Percentiles rank a stretch among this genome's conserved stretches.
Evolutionary conservation across 2,113 vertebrate species (phyloP).

Genomic region (Rousettus leschenaultii): DNA sequence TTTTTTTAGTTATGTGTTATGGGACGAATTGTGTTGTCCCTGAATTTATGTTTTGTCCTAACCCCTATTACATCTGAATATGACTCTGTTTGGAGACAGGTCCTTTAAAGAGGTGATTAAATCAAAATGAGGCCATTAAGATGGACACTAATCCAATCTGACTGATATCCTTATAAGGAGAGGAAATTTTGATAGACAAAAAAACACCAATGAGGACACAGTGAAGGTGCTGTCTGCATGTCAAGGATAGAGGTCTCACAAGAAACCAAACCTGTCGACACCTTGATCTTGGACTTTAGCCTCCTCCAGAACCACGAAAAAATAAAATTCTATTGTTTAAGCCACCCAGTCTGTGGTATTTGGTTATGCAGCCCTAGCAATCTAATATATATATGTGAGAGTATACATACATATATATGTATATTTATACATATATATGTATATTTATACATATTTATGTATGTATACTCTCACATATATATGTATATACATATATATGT

Average conservation of each 20-base stretch:
- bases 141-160: neutral
- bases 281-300: neutral
- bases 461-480: no score
- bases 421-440: no score
- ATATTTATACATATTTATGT: no score
- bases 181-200: neutral
- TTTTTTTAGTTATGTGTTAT: neutral
- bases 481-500: no score
- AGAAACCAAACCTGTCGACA: neutral
- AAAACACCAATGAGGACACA: neutral
- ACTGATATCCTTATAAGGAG: neutral
- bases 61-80: neutral
- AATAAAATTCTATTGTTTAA: neutral
- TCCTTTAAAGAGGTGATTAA: neutral
- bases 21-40: neutral
- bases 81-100: neutral
- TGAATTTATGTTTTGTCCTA: neutral
- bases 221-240: neutral
- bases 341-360: neutral
- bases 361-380: neutral
- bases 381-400: neutral
- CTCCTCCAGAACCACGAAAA: neutral
- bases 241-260: neutral
- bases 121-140: neutral
- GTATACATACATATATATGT: no score